Percentiles rank a stretch among this genome's conserved stretches.
Conservation (phyloP, 1,140 invertebrate genomes). For the Delia radicum region DNA sequence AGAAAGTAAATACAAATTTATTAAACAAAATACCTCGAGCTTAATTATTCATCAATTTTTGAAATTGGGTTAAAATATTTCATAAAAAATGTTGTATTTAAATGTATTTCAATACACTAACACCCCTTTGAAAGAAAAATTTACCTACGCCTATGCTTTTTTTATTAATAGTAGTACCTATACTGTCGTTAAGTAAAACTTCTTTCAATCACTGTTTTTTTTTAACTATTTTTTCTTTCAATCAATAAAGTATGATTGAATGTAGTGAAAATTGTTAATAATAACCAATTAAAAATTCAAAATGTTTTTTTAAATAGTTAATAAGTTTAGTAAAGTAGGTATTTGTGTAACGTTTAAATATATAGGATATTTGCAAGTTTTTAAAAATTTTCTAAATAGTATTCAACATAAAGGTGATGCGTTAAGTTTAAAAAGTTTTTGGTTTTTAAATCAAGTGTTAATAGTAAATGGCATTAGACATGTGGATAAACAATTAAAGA, state of each 20-base stretch:
- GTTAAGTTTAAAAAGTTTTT: too few species aligned
- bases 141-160: neutral
- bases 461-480: too few species aligned
- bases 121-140: neutral
- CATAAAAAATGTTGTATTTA: too few species aligned
- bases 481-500: too few species aligned
- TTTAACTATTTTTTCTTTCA: neutral
- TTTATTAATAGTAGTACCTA: neutral
- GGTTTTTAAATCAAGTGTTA: too few species aligned
- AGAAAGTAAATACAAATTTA: too few species aligned
- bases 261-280: neutral
- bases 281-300: neutral
- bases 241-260: neutral
- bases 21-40: too few species aligned
- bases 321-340: neutral
- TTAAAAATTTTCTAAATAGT: neutral
- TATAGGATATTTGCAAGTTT: neutral
- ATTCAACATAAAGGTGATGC: neutral
- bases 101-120: too few species aligned
- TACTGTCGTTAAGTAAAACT: neutral
- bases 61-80: too few species aligned
- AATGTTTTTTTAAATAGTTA: neutral
- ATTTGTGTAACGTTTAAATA: neutral
- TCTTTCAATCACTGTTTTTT: too few species aligned
- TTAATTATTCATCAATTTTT: too few species aligned